Conservation (phyloP, 2,797 vertebrate species). For the Eurystomus glaucurus region DNA sequence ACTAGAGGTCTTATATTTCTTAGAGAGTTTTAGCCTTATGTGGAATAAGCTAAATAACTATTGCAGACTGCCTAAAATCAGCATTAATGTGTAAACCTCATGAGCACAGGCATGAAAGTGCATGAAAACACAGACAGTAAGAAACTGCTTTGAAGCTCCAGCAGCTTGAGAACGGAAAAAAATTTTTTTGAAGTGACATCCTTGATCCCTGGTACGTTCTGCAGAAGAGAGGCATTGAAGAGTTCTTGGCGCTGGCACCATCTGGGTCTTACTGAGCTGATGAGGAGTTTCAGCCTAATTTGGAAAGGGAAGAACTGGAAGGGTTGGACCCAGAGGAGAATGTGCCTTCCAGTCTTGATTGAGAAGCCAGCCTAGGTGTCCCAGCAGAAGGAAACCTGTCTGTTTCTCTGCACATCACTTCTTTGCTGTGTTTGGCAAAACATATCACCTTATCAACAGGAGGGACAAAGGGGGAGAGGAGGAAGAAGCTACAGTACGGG, state of each 20-base stretch:
- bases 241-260: neutral
- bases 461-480: neutral
- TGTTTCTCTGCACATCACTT: neutral
- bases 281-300: neutral
- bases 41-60: neutral
- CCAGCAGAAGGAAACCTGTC: neutral
- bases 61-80: neutral
- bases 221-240: neutral
- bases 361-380: neutral
- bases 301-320: neutral
- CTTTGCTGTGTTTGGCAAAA: neutral
- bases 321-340: neutral
- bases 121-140: neutral
- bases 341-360: neutral
- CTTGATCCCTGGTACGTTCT: neutral
- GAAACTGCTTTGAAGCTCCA: slow-evolving; percentile 12
- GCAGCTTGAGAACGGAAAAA: slow-evolving; percentile 1
- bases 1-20: neutral
- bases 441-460: neutral
- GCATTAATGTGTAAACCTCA: neutral
- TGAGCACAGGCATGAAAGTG: neutral
- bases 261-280: neutral
- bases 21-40: neutral
- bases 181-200: neutral
- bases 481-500: neutral